phyloP scores from a whole-genome alignment of 2,888 invertebrate genomes.

The Prenolepis imparis region DNA sequence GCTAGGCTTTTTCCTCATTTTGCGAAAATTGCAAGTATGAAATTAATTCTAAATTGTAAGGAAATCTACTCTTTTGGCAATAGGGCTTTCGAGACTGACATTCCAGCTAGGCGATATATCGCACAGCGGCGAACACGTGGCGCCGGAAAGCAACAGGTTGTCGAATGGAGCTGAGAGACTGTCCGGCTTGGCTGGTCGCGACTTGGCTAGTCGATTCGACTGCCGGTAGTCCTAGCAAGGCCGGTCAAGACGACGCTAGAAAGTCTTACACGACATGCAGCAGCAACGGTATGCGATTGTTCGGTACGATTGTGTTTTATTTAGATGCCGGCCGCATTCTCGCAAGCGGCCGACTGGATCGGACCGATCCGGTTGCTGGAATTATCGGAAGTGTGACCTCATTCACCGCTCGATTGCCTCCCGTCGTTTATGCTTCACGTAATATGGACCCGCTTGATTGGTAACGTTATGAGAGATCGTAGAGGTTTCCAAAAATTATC shows the following conservation, averaged over 20 bases:
- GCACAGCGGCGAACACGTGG: conserved; percentile 46
- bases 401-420: conserved; percentile 20
- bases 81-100: conserved; percentile 18
- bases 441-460: not conserved
- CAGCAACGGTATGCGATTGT: conserved; percentile 76
- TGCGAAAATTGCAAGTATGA: conserved; percentile 3
- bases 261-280: conserved; percentile 69
- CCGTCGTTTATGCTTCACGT: conserved; percentile 1
- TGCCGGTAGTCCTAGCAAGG: conserved; percentile 72
- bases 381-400: conserved; percentile 46
- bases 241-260: conserved; percentile 74
- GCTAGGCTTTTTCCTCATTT: not conserved
- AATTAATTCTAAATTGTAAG: conserved; percentile 9
- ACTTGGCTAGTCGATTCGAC: conserved; percentile 66
- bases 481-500: not conserved
- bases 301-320: conserved; percentile 77
- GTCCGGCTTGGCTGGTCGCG: conserved; percentile 30
- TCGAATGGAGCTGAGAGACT: conserved; percentile 63
- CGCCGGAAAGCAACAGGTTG: conserved; percentile 76
- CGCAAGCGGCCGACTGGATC: conserved; percentile 42
- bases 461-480: not conserved
- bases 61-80: conserved; percentile 30
- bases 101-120: conserved; percentile 45
- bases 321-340: conserved; percentile 76
- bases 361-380: conserved; percentile 48